These are phyloP conservation scores for Tyrannus savana DNA, from an alignment of 2,113 vertebrate genomes.

Conservation along the genomic window DNA sequence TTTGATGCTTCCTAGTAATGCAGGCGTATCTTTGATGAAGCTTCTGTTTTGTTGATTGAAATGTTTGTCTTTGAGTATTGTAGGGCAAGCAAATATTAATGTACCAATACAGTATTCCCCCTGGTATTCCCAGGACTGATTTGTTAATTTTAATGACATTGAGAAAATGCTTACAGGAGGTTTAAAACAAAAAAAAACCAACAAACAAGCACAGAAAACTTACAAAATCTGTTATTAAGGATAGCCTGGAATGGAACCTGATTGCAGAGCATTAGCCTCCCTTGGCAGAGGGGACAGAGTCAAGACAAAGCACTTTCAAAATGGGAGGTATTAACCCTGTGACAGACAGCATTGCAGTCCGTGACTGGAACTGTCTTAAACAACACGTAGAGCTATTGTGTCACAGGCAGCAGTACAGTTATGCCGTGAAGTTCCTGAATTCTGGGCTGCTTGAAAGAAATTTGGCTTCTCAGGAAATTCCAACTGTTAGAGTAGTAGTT, in stretches of 20 bases:
- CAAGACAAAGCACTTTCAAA: slow-evolving; percentile 13
- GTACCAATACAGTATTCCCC: not conserved
- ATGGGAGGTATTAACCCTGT: not conserved
- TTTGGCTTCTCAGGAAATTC: not conserved
- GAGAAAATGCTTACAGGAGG: not conserved
- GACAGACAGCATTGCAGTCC: not conserved
- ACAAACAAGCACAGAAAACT: not conserved
- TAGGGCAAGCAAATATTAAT: not conserved
- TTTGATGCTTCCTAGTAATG: not conserved
- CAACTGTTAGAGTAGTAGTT: not conserved
- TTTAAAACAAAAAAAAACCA: not conserved
- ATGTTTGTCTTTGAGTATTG: not conserved
- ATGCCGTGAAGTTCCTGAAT: not conserved
- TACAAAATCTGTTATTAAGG: not conserved
- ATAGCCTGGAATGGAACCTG: not conserved
- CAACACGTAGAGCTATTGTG: not conserved
- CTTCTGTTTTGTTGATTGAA: not conserved
- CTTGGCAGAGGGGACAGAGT: not conserved
- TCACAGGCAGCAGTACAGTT: not conserved
- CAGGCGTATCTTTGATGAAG: not conserved
- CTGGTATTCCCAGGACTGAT: not conserved
- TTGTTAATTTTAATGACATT: not conserved
- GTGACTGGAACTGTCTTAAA: not conserved
- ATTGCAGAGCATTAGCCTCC: not conserved
- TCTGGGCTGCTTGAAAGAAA: not conserved